Conservation (phyloP, 1,140 invertebrate genomes). For the Ostrea edulis region DNA sequence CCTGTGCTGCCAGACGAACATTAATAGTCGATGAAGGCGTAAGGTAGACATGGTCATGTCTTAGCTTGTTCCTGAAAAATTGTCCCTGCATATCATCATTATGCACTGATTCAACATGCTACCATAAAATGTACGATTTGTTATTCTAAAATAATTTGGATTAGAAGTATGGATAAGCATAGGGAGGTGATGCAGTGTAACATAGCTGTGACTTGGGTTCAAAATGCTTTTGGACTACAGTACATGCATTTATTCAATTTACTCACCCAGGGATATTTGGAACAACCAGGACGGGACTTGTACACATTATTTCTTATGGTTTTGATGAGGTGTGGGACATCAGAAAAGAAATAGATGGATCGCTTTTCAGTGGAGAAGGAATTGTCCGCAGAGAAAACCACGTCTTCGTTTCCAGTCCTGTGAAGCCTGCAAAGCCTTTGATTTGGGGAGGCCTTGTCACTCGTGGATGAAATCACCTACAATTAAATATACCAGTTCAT, state of each 20-base stretch:
- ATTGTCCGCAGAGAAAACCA: background rate
- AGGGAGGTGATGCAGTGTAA: background rate
- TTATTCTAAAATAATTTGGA: background rate
- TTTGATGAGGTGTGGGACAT: slow-evolving; percentile 51
- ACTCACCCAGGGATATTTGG: slow-evolving; percentile 40
- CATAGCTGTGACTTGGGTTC: background rate
- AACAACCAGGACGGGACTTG: slow-evolving; percentile 36
- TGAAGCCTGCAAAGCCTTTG: slow-evolving; percentile 46
- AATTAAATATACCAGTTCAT: background rate
- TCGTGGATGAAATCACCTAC: slow-evolving; percentile 43
- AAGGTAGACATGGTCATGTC: slow-evolving; percentile 40
- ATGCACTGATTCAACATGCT: slow-evolving; percentile 34
- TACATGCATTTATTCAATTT: background rate
- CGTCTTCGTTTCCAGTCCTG: slow-evolving; percentile 20
- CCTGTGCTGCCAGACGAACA: slow-evolving; percentile 48
- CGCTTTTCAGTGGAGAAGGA: slow-evolving; percentile 4
- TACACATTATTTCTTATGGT: slow-evolving; percentile 49
- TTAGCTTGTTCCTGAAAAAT: slow-evolving; percentile 47
- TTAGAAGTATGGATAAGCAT: background rate
- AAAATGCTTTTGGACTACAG: background rate
- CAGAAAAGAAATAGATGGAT: slow-evolving; percentile 45
- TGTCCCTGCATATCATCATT: slow-evolving; percentile 13
- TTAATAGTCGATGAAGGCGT: slow-evolving; percentile 15
- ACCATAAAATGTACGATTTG: slow-evolving; percentile 38
- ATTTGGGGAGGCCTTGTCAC: slow-evolving; percentile 53